phyloP scores from a whole-genome alignment of 2,113 vertebrate species.

The Pleuronectes platessa region DNA sequence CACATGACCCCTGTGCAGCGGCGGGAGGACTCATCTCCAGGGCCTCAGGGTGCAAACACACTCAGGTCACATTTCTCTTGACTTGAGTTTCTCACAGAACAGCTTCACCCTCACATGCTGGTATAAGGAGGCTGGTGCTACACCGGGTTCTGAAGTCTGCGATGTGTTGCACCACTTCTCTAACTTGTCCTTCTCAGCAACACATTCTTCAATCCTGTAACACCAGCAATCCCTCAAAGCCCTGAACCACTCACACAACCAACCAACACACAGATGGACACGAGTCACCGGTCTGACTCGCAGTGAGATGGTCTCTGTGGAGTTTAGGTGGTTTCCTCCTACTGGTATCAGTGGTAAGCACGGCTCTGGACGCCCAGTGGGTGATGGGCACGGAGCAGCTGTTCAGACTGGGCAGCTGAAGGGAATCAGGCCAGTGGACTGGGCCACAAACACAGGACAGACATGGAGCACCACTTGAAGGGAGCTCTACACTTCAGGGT shows the following conservation, averaged over 20 bases:
- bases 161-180: not conserved
- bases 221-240: conserved; percentile 48
- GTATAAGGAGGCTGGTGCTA: too few species aligned
- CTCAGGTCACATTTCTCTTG: conserved; percentile 26
- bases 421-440: not conserved
- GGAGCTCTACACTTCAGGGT: too few species aligned
- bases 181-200: conserved; percentile 15
- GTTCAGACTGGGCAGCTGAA: conserved; percentile 31
- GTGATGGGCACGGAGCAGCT: conserved; percentile 42
- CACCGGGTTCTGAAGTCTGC: too few species aligned
- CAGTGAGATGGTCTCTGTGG: not conserved
- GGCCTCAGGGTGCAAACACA: conserved; percentile 58
- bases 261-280: not conserved
- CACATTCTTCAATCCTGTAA: conserved; percentile 54
- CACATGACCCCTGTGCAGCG: conserved; percentile 46
- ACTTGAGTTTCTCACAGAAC: conserved; percentile 16
- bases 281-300: not conserved
- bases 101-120: not conserved
- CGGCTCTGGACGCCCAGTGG: conserved; percentile 32
- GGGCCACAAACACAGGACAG: not conserved
- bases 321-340: not conserved
- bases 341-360: conserved; percentile 30
- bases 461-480: not conserved
- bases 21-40: conserved; percentile 26
- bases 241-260: conserved; percentile 12